Evolutionary conservation across 2,797 vertebrate genomes (phyloP).

Genomic region (Fundulus diaphanus): DNA sequence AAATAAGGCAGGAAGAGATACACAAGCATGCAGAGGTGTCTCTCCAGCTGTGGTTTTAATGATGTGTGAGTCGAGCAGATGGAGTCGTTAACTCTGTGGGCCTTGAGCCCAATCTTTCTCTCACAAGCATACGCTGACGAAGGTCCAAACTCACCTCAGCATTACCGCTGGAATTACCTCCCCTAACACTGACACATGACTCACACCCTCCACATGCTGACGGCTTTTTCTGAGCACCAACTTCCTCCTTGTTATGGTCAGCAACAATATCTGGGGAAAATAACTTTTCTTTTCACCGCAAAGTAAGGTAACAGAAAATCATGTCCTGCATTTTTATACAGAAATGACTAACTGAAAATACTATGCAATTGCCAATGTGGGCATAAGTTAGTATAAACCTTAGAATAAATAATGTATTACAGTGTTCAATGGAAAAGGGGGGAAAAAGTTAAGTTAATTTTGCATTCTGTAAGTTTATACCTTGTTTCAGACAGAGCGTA

Average conservation of each 20-base stretch:
- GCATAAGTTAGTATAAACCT: no score
- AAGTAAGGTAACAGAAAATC: neutral
- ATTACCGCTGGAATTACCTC: slow-evolving; percentile 40
- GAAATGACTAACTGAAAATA: neutral
- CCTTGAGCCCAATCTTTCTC: slow-evolving; percentile 54
- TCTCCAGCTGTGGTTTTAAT: slow-evolving; percentile 81
- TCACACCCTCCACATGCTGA: neutral
- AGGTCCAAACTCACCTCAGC: slow-evolving; percentile 41
- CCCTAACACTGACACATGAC: slow-evolving; percentile 5
- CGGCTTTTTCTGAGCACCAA: neutral
- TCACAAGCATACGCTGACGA: slow-evolving; percentile 43
- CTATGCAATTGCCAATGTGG: neutral
- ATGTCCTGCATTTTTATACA: neutral
- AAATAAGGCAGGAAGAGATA: neutral
- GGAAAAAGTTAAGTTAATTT: neutral
- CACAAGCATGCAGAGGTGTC: slow-evolving; percentile 56
- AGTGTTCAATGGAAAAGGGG: neutral
- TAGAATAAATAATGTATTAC: neutral
- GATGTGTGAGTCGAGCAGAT: slow-evolving; percentile 76
- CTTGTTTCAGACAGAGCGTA: neutral
- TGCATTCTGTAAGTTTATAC: neutral
- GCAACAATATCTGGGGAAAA: neutral
- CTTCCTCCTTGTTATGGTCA: neutral
- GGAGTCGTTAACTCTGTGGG: slow-evolving; percentile 72
- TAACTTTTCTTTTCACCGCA: neutral